Conservation (phyloP, 2,797 vertebrate genomes). For the Bradypodion pumilum region DNA sequence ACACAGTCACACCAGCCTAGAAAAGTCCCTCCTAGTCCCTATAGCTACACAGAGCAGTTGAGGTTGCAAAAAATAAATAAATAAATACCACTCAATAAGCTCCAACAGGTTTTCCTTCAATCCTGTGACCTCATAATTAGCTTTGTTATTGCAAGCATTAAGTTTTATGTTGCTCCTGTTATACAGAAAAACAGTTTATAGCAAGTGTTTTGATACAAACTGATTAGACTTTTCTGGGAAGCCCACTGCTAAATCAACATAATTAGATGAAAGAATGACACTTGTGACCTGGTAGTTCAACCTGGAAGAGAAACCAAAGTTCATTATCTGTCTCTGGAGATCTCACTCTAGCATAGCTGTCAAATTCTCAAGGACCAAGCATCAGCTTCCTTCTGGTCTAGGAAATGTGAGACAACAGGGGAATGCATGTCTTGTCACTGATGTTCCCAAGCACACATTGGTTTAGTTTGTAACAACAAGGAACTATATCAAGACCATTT, state of each 20-base stretch:
- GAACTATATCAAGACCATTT: constrained; percentile 61
- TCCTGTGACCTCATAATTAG: constrained; percentile 10
- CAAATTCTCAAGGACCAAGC: not conserved
- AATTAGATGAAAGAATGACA: constrained; percentile 3
- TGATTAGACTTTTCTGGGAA: constrained; percentile 1
- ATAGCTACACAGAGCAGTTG: no score
- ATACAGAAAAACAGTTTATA: not conserved
- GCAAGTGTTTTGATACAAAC: not conserved
- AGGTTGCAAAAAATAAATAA: no score
- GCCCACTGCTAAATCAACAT: not conserved
- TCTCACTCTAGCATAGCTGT: not conserved
- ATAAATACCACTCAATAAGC: no score
- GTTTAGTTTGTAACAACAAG: constrained; percentile 47
- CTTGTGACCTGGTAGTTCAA: not conserved
- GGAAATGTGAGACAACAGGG: not conserved
- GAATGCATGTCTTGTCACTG: constrained; percentile 26
- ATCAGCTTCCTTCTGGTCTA: constrained; percentile 9
- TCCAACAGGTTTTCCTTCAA: constrained; percentile 5
- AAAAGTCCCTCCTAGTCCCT: no score
- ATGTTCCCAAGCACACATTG: constrained; percentile 2
- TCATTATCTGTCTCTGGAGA: not conserved
- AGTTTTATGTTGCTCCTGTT: not conserved
- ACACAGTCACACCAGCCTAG: no score
- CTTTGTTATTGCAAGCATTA: constrained; percentile 1
- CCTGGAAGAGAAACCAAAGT: not conserved